These are phyloP conservation scores for Sebastes cheni DNA, from an alignment of 2,797 vertebrate genomes.

Conservation along the genomic window DNA sequence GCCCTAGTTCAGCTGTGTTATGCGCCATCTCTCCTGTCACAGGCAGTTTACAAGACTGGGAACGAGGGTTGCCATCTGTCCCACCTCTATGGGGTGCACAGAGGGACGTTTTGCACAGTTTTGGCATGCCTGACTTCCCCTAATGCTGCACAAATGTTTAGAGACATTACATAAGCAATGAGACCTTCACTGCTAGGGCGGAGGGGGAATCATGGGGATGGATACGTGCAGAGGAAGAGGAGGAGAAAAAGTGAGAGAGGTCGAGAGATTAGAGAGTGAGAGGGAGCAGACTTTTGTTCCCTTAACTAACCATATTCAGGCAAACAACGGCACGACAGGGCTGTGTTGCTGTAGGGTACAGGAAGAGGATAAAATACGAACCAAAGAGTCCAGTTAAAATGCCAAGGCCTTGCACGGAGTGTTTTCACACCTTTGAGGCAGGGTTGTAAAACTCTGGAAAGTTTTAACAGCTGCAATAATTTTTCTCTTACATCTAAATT, in stretches of 20 bases:
- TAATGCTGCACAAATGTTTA: conserved; percentile 81
- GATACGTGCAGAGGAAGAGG: conserved; percentile 1
- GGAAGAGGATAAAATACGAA: conserved; percentile 17
- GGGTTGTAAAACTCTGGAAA: conserved; percentile 10
- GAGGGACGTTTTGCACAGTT: conserved; percentile 78
- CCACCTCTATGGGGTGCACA: conserved; percentile 74
- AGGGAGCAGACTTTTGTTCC: conserved; percentile 16
- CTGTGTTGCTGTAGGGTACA: conserved; percentile 23
- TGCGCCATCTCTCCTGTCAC: conserved; percentile 71
- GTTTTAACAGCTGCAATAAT: conserved; percentile 20
- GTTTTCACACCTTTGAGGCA: conserved; percentile 26
- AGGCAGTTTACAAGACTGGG: conserved; percentile 76
- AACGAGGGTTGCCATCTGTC: conserved; percentile 83
- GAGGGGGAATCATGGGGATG: conserved; percentile 21
- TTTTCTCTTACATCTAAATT: conserved; percentile 19
- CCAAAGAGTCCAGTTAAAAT: conserved; percentile 15
- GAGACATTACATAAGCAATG: conserved; percentile 73
- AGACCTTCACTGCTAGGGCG: conserved; percentile 46
- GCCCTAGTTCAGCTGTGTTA: conserved; percentile 60
- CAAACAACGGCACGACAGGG: conserved; percentile 24
- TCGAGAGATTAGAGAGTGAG: conserved; percentile 15
- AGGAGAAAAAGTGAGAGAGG: background rate
- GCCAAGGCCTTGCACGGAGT: conserved; percentile 23
- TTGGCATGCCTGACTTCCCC: conserved; percentile 78
- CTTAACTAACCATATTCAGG: conserved; percentile 5